Base-by-base conservation (phyloP, 2,888 invertebrate genomes). In the Macrosiphum euphorbiae region DNA sequence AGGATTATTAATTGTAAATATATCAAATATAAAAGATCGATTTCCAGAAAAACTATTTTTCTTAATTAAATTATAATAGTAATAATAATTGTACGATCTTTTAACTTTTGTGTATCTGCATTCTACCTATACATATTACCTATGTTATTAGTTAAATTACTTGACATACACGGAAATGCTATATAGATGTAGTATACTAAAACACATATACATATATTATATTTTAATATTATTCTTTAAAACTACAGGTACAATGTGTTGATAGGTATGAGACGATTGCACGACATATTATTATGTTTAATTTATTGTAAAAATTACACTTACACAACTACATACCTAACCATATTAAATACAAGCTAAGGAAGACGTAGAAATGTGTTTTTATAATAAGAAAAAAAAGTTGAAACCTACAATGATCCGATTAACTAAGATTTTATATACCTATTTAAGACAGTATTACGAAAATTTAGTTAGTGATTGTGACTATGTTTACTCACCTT, bases 201-300 rank as follows among this genome's bases (percentile, higher is more conserved):
- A 47, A 47, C 47, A 10, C 47, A 7, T 47, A 47, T 50, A 58
- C 3, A 67, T n/a, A n/a, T 67, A 16, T 16, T 67, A 13, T 55
- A n/a, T 55, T 16, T 52, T 5, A 67, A n/a, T 67, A 67, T 4
- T 67, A 67, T n/a, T 67, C 16, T 16, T n/a, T 16, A 2, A 67
- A 67, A 16, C 35, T 67, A 35, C 7, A 67, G 5, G 67, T n/a
- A 10, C n/a, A 67, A n/a, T 7, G 20, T 1, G 3, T n/a, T n/a
- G n/a, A 13, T 67, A n/a, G n/a, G n/a, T 24, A 16, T 11, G 1
- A 1, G 16, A 67, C n/a, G n/a, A 67, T 67, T 67, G 8, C 61
- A 90, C n/a, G n/a, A 89, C 47, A 90, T 61, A 61, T 47, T 50
- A 52, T 16, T 52, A 52, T 89, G 58, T 61, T 89, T 61, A 67